Evolutionary conservation across 2,797 vertebrate species (phyloP).

Genomic region (Hydrophis major): DNA sequence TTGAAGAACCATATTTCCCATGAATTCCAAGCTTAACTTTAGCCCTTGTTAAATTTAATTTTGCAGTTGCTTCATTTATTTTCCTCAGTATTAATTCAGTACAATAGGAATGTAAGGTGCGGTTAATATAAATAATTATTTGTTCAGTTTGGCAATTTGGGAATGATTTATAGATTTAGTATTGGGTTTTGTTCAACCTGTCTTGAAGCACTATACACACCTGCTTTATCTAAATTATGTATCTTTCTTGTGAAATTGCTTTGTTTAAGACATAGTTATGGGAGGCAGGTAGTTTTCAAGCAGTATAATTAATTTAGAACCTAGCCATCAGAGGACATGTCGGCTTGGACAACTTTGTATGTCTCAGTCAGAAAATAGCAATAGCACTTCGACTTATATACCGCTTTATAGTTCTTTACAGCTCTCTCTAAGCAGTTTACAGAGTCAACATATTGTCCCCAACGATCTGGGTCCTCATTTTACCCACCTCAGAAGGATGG

Average conservation of each 20-base stretch:
- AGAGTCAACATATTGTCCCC: too few species aligned
- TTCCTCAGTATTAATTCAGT: constrained; percentile 13
- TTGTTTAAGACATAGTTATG: not conserved
- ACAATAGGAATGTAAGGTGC: not conserved
- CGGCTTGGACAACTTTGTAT: not conserved
- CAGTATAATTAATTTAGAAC: not conserved
- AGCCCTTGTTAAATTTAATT: constrained; percentile 20
- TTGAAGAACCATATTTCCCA: not conserved
- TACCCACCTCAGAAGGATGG: too few species aligned
- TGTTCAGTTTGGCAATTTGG: not conserved
- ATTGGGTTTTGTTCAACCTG: not conserved
- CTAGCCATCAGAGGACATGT: not conserved
- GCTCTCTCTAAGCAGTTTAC: too few species aligned
- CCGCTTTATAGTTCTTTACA: too few species aligned
- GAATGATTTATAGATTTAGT: not conserved
- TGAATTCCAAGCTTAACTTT: constrained; percentile 27
- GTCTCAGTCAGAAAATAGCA: not conserved
- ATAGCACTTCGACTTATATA: too few species aligned
- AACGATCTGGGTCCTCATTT: too few species aligned
- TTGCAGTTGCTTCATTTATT: not conserved
- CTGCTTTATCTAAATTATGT: not conserved
- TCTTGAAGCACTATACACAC: not conserved
- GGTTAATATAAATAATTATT: not conserved
- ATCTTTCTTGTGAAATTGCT: not conserved
- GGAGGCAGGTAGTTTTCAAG: not conserved